Percentiles rank a stretch among this genome's conserved stretches.
phyloP scores from a whole-genome alignment of 2,113 vertebrate species.

The Gymnocephalus cernua region DNA sequence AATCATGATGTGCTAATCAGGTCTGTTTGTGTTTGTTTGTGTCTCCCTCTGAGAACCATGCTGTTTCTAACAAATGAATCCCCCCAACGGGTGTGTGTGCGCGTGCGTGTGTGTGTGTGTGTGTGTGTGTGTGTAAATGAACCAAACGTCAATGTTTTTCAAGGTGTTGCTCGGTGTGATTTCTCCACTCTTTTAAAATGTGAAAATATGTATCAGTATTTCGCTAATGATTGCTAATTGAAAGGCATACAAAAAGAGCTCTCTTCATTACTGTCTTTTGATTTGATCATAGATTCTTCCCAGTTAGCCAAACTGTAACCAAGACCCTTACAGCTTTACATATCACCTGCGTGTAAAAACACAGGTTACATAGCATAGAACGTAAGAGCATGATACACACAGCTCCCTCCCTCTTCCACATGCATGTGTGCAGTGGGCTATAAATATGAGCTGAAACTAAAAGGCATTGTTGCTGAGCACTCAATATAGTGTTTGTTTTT shows the following conservation, averaged over 20 bases:
- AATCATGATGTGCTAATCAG: constrained; percentile 71
- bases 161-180: constrained; percentile 50
- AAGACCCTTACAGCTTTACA: too few species aligned
- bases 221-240: constrained; percentile 35
- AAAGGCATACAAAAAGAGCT: constrained; percentile 1
- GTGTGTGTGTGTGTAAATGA: constrained; percentile 53
- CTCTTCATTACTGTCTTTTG: background rate
- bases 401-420: too few species aligned
- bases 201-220: constrained; percentile 31
- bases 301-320: too few species aligned
- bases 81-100: constrained; percentile 41
- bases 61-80: constrained; percentile 73
- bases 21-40: constrained; percentile 65
- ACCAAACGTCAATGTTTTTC: constrained; percentile 43
- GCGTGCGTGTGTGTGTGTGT: constrained; percentile 36
- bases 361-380: too few species aligned
- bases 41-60: constrained; percentile 64
- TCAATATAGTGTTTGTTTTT: too few species aligned
- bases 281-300: background rate
- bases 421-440: too few species aligned
- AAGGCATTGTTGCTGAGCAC: too few species aligned
- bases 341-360: too few species aligned
- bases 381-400: too few species aligned
- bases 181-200: constrained; percentile 33
- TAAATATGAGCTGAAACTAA: too few species aligned